Percentiles rank a stretch among this genome's conserved stretches.
Evolutionary conservation across 1,140 invertebrate species (phyloP).

Genomic region (Cydia fagiglandana): DNA sequence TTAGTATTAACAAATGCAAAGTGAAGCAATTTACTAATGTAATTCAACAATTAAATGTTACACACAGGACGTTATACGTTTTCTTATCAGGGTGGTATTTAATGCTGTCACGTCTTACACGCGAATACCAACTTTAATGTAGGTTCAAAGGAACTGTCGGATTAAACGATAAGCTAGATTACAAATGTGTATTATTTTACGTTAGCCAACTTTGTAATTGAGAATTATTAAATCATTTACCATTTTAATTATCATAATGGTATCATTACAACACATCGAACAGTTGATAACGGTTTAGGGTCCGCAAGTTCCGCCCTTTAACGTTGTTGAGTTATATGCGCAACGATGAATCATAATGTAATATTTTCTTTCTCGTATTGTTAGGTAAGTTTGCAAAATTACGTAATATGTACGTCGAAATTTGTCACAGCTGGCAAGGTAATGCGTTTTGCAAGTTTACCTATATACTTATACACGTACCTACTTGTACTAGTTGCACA

Average conservation of each 20-base stretch:
- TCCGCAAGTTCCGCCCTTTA: neutral
- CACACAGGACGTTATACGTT: neutral
- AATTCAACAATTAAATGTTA: neutral
- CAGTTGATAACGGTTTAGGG: neutral
- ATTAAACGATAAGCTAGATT: neutral
- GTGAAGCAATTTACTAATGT: neutral
- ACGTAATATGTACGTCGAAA: neutral
- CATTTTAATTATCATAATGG: neutral
- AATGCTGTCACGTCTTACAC: neutral
- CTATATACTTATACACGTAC: neutral
- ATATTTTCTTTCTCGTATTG: neutral
- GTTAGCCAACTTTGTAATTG: neutral
- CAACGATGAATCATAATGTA: neutral
- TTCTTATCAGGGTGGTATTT: neutral
- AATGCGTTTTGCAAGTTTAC: conserved; percentile 8
- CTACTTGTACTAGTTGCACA: neutral
- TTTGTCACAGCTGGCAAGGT: conserved; percentile 20
- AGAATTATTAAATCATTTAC: neutral
- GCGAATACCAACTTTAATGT: neutral
- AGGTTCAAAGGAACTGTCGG: neutral
- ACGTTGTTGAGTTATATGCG: neutral
- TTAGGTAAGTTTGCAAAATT: conserved; percentile 1
- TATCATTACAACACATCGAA: neutral
- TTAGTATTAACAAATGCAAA: conserved; percentile 23
- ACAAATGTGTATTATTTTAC: neutral